phyloP scores from a whole-genome alignment of 2,797 vertebrate genomes.

The Rhynchotus rufescens region DNA sequence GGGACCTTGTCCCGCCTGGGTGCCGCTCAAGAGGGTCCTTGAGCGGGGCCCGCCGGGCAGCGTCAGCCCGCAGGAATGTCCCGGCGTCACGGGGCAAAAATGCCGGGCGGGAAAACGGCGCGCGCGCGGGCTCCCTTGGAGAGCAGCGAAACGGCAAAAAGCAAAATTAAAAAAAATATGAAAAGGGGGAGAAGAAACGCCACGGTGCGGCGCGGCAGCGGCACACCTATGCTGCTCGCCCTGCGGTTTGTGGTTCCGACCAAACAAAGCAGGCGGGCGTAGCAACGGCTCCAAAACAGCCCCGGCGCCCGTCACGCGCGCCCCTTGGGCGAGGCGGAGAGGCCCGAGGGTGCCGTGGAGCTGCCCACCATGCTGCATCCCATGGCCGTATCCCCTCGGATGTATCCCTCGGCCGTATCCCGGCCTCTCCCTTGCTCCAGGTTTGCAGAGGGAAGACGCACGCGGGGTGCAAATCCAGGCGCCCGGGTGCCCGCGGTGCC shows the following conservation, averaged over 20 bases:
- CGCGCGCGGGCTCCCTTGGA: too few relatives aligned
- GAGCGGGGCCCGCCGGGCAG: slow-evolving; percentile 29
- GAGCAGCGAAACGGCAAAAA: neutral
- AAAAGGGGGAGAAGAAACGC: too few relatives aligned
- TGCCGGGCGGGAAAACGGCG: slow-evolving; percentile 55
- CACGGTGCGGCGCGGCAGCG: too few relatives aligned
- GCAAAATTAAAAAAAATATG: neutral
- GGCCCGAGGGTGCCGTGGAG: too few relatives aligned
- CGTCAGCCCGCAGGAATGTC: slow-evolving; percentile 81
- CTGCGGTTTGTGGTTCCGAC: slow-evolving; percentile 61
- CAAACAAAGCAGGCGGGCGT: slow-evolving; percentile 39
- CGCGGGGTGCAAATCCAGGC: too few relatives aligned
- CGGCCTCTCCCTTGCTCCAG: too few relatives aligned
- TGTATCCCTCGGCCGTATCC: too few relatives aligned
- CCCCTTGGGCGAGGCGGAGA: too few relatives aligned
- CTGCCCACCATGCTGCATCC: too few relatives aligned
- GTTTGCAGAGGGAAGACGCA: too few relatives aligned
- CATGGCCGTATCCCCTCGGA: too few relatives aligned
- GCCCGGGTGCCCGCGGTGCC: neutral
- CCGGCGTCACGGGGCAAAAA: slow-evolving; percentile 80
- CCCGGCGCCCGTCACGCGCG: too few relatives aligned
- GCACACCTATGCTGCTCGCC: neutral
- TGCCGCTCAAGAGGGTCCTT: slow-evolving; percentile 74
- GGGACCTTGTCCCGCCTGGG: slow-evolving; percentile 71
- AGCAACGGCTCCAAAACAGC: slow-evolving; percentile 53